phyloP scores from a whole-genome alignment of 2,797 vertebrate species.

The Labeo calbasu region DNA sequence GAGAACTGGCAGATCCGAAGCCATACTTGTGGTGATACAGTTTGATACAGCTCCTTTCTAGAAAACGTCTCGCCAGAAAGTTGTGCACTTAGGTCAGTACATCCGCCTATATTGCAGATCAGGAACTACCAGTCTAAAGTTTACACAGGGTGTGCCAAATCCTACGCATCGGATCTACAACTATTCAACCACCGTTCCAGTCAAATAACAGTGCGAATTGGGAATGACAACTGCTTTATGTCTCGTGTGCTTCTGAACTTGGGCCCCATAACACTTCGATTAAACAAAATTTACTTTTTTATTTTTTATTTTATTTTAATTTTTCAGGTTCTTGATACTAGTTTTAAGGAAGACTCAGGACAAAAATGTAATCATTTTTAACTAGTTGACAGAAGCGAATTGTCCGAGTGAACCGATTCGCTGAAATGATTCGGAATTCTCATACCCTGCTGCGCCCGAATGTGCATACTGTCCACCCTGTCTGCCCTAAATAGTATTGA shows the following conservation, averaged over 20 bases:
- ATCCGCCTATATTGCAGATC: neutral
- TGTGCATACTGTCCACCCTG: too few species aligned
- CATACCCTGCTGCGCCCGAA: neutral
- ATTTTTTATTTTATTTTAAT: neutral
- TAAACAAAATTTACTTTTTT: neutral
- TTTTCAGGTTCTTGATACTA: neutral
- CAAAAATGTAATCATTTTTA: neutral
- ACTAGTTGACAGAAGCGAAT: neutral
- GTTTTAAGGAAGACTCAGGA: neutral
- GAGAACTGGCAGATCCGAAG: slow-evolving; percentile 49
- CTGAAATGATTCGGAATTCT: neutral
- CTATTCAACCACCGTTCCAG: too few species aligned
- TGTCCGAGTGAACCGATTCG: neutral
- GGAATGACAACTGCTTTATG: neutral
- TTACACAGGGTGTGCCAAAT: neutral
- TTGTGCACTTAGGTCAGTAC: neutral
- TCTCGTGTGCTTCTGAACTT: neutral
- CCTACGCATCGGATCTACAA: neutral
- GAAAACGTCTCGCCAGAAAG: neutral
- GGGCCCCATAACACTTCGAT: neutral
- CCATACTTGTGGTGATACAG: slow-evolving; percentile 47
- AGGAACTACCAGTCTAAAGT: neutral
- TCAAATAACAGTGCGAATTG: neutral
- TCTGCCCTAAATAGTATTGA: too few species aligned
- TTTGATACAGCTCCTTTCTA: neutral